A percentile compares a stretch with the other conserved stretches of the same genome.
Conservation (phyloP, 2,888 invertebrate species). For the Peribatodes rhomboidaria region DNA sequence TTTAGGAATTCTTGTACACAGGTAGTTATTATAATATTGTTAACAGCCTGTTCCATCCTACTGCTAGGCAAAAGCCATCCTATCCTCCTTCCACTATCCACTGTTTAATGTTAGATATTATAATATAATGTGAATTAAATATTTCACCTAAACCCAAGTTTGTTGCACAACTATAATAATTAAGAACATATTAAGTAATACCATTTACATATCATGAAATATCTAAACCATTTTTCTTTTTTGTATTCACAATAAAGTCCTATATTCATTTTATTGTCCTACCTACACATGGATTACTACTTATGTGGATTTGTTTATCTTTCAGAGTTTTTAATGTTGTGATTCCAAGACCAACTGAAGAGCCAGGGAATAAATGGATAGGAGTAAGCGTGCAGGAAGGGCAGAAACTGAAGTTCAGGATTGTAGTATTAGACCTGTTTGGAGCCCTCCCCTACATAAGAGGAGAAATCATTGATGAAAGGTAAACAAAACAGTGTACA, state of each 20-base stretch:
- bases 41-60: no score
- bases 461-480: conserved; percentile 83
- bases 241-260: no score
- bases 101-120: no score
- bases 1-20: conserved; percentile 89
- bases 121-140: no score
- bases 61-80: no score
- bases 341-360: conserved; percentile 86
- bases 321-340: conserved; percentile 89
- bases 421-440: conserved; percentile 86
- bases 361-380: conserved; percentile 84
- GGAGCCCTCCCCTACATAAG: conserved; percentile 88
- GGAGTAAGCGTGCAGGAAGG: conserved; percentile 86
- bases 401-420: conserved; percentile 87
- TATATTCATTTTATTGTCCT: no score
- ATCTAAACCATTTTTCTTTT: no score
- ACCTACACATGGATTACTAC: neutral
- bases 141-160: no score
- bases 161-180: no score
- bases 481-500: conserved; percentile 57
- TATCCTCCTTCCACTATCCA: no score
- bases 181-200: no score
- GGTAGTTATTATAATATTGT: conserved; percentile 58
- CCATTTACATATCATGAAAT: no score
- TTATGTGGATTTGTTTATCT: conserved; percentile 30